These are phyloP conservation scores for Hirtodrosophila alboralis DNA, from an alignment of 2,888 invertebrate species.

Conservation along the genomic window DNA sequence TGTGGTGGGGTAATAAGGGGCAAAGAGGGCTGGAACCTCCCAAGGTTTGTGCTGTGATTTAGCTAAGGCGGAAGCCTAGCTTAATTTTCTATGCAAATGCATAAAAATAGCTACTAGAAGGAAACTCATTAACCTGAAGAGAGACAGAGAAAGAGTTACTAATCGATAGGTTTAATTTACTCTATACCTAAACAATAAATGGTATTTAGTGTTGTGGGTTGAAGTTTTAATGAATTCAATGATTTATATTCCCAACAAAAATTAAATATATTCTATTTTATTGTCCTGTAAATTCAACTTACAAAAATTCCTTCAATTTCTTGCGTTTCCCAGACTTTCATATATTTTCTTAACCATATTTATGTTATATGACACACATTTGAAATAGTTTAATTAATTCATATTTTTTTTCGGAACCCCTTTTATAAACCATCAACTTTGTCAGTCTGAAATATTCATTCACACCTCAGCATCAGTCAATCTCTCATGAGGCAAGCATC, in stretches of 20 bases:
- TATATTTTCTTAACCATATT: too few relatives aligned
- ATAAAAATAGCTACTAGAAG: neutral
- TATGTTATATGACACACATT: too few relatives aligned
- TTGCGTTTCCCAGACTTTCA: too few relatives aligned
- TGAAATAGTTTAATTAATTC: constrained; percentile 19
- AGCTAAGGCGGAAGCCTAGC: constrained; percentile 1
- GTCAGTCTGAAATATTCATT: constrained; percentile 34
- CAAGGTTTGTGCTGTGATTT: constrained; percentile 16
- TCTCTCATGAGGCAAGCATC: constrained; percentile 33
- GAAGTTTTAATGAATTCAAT: too few relatives aligned
- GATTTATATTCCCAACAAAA: too few relatives aligned
- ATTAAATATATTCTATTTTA: too few relatives aligned
- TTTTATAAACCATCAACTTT: constrained; percentile 9
- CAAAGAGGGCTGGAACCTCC: constrained; percentile 4
- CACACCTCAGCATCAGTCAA: constrained; percentile 60
- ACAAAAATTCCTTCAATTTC: too few relatives aligned
- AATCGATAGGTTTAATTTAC: neutral
- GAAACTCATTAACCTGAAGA: constrained; percentile 1
- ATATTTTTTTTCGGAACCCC: constrained; percentile 11
- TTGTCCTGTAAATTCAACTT: too few relatives aligned
- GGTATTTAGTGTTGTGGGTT: too few relatives aligned
- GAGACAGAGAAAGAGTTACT: neutral
- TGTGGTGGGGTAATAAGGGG: too few relatives aligned
- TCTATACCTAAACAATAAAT: too few relatives aligned
- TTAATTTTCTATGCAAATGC: constrained; percentile 9